Conservation (phyloP, 2,113 vertebrate species). For the Diadophis punctatus region DNA sequence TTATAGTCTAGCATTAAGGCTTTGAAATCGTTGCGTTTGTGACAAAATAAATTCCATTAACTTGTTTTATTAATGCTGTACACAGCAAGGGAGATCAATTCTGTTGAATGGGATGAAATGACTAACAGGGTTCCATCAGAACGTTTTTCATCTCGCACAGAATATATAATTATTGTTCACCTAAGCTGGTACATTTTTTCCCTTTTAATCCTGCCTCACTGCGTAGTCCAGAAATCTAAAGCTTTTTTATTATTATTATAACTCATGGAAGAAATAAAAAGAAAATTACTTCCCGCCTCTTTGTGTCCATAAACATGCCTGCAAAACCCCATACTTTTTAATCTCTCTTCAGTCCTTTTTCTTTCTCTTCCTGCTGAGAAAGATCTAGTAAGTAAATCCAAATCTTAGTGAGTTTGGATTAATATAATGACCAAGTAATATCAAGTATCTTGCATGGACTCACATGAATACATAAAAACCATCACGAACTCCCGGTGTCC, state of each 20-base stretch:
- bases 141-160: constrained; percentile 63
- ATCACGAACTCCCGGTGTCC: background rate
- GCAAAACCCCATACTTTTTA: too few relatives aligned
- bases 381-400: constrained; percentile 30
- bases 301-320: background rate
- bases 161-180: constrained; percentile 72
- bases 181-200: constrained; percentile 60
- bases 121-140: constrained; percentile 66
- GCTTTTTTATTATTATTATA: background rate
- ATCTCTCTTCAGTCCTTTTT: background rate
- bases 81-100: constrained; percentile 69
- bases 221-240: constrained; percentile 49
- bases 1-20: constrained; percentile 64
- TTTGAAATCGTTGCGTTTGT: constrained; percentile 67
- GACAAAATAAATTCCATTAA: constrained; percentile 79
- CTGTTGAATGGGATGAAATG: constrained; percentile 70
- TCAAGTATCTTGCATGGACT: constrained; percentile 43
- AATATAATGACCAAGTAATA: constrained; percentile 56
- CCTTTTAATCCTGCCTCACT: constrained; percentile 29
- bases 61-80: constrained; percentile 74
- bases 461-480: background rate
- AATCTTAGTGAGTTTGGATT: constrained; percentile 34
- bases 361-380: constrained; percentile 22
- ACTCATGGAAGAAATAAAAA: constrained; percentile 51
- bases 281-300: constrained; percentile 17